Base-by-base conservation (phyloP, 2,113 vertebrate genomes). In the Silurus asotus region DNA sequence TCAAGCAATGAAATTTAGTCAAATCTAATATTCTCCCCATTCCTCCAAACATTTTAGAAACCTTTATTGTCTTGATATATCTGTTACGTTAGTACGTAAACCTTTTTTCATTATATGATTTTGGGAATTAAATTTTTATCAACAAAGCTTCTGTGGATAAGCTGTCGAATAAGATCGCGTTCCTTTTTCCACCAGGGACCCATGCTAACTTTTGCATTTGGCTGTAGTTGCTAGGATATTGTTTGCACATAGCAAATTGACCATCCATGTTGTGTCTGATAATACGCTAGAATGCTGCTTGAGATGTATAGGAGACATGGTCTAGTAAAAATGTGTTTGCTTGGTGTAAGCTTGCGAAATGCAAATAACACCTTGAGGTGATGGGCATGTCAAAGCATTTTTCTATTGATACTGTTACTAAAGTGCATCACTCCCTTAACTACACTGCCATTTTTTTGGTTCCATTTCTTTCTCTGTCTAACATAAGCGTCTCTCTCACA, bases 301-400 rank as follows among this genome's bases (percentile, higher is more conserved):
- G 61, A 15, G 9, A 53, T 14, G 25, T 77, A 64, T 77, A 53
- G 55, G 45, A 37, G n/a, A 14, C 59, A 64, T 49, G 55, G 37
- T 37, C 62, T 64, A 23, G 72, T 84, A 28, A 28, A 64, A 65
- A 65, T 23, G n/a, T 53, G 17, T 84, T 62, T 78, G 83, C 45
- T 84, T 25, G n/a, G 72, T 4, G 72, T 55, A 53, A 58, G 70
- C 83, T 65, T 75, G 70, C 3, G 53, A 77, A 84, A 53, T 65
- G 61, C 58, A 78, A 78, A 53, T 62, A 65, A 85, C 10, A 76
- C 20, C 55, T 76, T 45, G 45, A 85, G 59, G 59, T 20, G 0
- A 10, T 72, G 14, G 17, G 10, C 84, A 81, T 49, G 67, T 58
- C 78, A 81, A 58, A 81, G 59, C 53, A 67, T 51, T 80, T 81